Evolutionary conservation across 1,140 invertebrate genomes (phyloP), one percentile per base, ranked within the genome.

Genomic region (Adoxophyes honmai): DNA sequence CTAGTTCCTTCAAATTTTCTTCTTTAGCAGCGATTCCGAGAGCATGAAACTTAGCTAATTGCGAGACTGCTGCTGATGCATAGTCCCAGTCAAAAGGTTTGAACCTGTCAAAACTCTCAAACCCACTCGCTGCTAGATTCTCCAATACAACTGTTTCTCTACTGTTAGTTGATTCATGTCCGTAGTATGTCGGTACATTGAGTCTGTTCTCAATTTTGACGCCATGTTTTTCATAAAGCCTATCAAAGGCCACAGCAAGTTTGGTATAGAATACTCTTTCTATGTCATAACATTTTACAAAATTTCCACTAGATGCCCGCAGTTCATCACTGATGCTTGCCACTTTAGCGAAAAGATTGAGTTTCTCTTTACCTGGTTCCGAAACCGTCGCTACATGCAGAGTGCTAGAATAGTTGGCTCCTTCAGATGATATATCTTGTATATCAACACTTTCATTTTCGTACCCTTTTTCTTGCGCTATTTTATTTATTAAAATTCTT

Each of bases 301-400:
- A 15, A 4, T 15, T 15, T 1, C 15, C 33, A 6, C 6, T 18
- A 0, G 34, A 15, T 0, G 35, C 5, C 21, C 79, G 56, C 28
- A 77, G 60, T 6, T 68, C 65, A 16, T 85, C 75, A 0, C 70
- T 68, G 0, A 77, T 16, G 2, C 37, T 60, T 0, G 76, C 70
- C 0, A 83, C 66, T 68, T 85, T 85, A 0, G 71, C 68, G 52
- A 85, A 85, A 4, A 85, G 18, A 9, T 70, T 69, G 0, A 83
- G 28, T 1, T 70, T 66, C 18, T 66, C 52, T 33, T 62, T 73
- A 1, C 16, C 60, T 9, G 60, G 28, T 16, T 56, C 57, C 0
- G 59, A 52, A 39, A 39, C 15, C 1, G 37, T 39, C 3, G 13
- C 13, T 39, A 39, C 11, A 7, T 39, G 15, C 3, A 39, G 8